phyloP scores from a whole-genome alignment of 1,140 invertebrate genomes.

The Gerris buenoi region DNA sequence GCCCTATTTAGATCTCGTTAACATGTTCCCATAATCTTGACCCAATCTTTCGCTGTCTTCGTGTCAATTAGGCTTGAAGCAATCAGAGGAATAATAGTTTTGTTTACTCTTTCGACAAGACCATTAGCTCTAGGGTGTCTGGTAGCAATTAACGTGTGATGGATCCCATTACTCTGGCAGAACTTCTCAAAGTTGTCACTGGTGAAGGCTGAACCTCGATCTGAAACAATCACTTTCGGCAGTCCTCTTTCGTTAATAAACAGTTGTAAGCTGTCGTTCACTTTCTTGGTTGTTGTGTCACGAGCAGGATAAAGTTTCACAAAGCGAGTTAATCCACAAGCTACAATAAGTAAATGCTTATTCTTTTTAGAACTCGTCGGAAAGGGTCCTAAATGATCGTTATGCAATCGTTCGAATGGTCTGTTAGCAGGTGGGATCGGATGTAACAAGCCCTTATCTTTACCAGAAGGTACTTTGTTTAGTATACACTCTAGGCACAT shows the following conservation, averaged over 20 bases:
- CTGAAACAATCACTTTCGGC: not conserved
- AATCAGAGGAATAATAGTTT: not conserved
- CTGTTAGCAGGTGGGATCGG: slow-evolving; percentile 7
- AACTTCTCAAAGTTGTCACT: not conserved
- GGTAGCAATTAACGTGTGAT: not conserved
- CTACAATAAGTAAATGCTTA: not conserved
- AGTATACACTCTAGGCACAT: slow-evolving; percentile 17
- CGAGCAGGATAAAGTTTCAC: not conserved
- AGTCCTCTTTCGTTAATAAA: not conserved
- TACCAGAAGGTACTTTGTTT: slow-evolving; percentile 17
- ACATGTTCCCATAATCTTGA: not conserved
- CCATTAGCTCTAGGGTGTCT: not conserved
- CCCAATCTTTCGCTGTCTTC: not conserved
- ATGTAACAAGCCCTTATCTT: slow-evolving; percentile 13
- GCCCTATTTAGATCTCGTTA: not conserved
- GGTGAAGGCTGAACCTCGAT: not conserved
- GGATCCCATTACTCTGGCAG: not conserved
- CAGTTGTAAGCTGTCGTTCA: not conserved
- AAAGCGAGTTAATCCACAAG: not conserved
- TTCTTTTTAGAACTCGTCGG: not conserved
- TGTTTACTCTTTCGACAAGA: not conserved
- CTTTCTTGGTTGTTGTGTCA: not conserved
- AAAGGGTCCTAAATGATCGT: not conserved
- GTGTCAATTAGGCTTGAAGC: not conserved
- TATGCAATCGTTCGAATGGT: not conserved